Conservation (phyloP, 2,113 vertebrate species). For the Notothenia rossii region DNA sequence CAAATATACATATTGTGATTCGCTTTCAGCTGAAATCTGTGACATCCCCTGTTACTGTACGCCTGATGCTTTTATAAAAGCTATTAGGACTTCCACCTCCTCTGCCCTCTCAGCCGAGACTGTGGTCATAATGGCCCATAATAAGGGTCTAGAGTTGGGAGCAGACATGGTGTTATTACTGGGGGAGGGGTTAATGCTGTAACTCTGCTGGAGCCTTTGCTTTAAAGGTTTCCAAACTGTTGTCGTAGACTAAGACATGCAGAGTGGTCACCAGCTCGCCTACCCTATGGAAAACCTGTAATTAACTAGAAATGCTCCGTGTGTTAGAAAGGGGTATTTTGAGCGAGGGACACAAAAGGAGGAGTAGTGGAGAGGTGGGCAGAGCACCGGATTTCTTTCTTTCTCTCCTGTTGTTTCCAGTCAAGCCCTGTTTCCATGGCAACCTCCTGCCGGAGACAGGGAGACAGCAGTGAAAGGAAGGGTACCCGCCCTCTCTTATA, state of each 20-base stretch:
- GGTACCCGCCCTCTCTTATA: constrained; percentile 81
- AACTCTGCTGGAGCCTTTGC: constrained; percentile 56
- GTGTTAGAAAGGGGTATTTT: constrained; percentile 66
- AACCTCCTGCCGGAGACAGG: constrained; percentile 83
- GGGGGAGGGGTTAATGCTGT: constrained; percentile 30
- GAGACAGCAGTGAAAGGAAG: constrained; percentile 84
- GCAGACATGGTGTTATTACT: constrained; percentile 77
- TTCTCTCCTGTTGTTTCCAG: constrained; percentile 87
- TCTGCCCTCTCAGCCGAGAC: constrained; percentile 72
- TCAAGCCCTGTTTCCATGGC: constrained; percentile 88
- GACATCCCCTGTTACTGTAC: constrained; percentile 28
- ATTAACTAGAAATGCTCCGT: constrained; percentile 77
- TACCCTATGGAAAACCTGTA: constrained; percentile 73
- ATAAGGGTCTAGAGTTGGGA: constrained; percentile 74
- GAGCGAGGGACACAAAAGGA: constrained; percentile 80
- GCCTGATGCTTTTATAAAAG: constrained; percentile 67
- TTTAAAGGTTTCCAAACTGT: constrained; percentile 65
- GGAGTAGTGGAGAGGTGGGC: constrained; percentile 82
- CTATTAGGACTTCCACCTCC: constrained; percentile 70
- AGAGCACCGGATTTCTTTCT: constrained; percentile 84
- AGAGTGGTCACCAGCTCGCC: constrained; percentile 70
- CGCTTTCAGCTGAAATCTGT: constrained; percentile 35
- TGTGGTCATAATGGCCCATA: constrained; percentile 75
- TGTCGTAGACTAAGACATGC: constrained; percentile 54
- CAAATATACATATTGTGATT: constrained; percentile 16